phyloP scores from a whole-genome alignment of 2,113 vertebrate species.

The Phrynocephalus versicolor region DNA sequence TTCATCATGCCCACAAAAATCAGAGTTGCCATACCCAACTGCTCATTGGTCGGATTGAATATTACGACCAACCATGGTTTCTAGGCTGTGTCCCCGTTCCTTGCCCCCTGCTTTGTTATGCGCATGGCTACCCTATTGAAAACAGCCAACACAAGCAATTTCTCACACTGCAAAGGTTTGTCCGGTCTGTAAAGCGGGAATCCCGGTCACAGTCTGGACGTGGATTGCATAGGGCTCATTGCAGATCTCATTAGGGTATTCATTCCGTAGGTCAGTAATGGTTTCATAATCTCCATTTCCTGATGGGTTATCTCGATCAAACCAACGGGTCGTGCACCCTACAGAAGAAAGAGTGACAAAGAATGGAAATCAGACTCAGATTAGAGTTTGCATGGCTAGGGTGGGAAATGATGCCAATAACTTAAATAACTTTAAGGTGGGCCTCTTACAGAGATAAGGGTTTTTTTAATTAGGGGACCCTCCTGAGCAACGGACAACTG shows the following conservation, averaged over 20 bases:
- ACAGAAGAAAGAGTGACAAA: slow-evolving; percentile 20
- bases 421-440: too few species aligned
- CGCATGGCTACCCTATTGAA: too few species aligned
- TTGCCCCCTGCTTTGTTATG: too few species aligned
- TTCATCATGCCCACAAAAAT: too few species aligned
- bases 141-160: not conserved
- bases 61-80: too few species aligned
- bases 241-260: slow-evolving; percentile 50
- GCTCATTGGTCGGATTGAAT: too few species aligned
- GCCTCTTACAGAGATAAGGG: too few species aligned
- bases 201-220: slow-evolving; percentile 41
- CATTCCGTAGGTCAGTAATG: slow-evolving; percentile 29
- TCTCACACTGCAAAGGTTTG: not conserved
- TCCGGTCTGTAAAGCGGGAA: not conserved
- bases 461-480: too few species aligned
- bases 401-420: too few species aligned
- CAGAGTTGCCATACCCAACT: too few species aligned
- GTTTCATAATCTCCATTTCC: slow-evolving; percentile 60
- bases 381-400: not conserved
- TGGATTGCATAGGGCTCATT: slow-evolving; percentile 55
- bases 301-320: slow-evolving; percentile 53
- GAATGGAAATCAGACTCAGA: not conserved
- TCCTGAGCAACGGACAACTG: too few species aligned
- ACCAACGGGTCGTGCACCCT: slow-evolving; percentile 63
- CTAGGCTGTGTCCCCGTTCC: too few species aligned